Evolutionary conservation across 2,797 vertebrate genomes (phyloP), one percentile per base, ranked within the genome.

Genomic region (Dallia pectoralis): DNA sequence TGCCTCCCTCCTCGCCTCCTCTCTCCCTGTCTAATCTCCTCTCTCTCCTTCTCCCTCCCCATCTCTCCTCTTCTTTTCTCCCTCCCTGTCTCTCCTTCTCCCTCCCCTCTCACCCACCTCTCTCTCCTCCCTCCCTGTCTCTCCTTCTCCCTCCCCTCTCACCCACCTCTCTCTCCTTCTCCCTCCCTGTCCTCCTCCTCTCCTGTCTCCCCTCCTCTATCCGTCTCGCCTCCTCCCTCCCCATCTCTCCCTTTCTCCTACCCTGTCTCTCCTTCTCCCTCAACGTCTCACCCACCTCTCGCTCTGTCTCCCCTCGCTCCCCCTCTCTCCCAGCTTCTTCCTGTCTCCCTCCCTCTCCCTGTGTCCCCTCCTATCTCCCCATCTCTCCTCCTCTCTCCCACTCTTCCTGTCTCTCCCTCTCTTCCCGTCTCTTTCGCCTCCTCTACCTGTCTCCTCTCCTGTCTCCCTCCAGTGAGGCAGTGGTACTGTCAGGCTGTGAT

Each of bases 321-420:
- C 7, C 8, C 15, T 5, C 30, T 65, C 30, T 22, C 33, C 7
- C n/a, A n/a, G n/a, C n/a, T n/a, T n/a, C n/a, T n/a, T n/a, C n/a
- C n/a, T n/a, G 6, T 33, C 32, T 36, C 64, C 18, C 19, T n/a
- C 33, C 33, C 32, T 67, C 32, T 22, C 18, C 14, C 19, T 62
- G 65, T 69, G 72, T 82, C 33, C 25, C 77, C 71, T 71, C 59
- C 53, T 74, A 11, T 9, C 40, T 44, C 9, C 19, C 16, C 32
- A 40, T 33, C 8, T 16, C 18, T 18, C 64, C 9, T 19, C 8
- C 15, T 5, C 30, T 65, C 30, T 22, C 33, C 7, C n/a, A n/a
- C n/a, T n/a, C n/a, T n/a, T n/a, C n/a, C n/a, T n/a, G n/a, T n/a
- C 18, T 33, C 32, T 36, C 64, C 18, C 19, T n/a, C 33, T n/a